Conservation (phyloP, 2,113 vertebrate genomes). For the Ovis canadensis region DNA sequence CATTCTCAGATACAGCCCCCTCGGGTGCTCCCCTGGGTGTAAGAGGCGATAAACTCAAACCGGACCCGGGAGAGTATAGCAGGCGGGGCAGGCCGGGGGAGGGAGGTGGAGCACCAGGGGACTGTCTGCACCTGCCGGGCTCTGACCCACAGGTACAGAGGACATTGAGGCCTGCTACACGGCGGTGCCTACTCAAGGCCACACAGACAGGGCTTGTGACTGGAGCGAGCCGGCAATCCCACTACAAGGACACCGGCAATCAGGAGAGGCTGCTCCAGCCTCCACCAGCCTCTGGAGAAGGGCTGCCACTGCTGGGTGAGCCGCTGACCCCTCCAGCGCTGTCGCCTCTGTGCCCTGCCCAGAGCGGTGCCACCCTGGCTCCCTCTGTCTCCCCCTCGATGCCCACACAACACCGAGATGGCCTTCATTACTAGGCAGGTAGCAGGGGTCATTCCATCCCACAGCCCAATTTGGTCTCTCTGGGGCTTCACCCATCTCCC, state of each 20-base stretch:
- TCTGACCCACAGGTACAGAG: neutral
- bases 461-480: neutral
- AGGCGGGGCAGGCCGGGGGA: rapidly evolving
- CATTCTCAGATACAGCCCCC: neutral
- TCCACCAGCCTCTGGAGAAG: neutral
- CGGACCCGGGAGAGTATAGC: neutral
- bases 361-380: too few relatives aligned
- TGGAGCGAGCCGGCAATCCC: neutral
- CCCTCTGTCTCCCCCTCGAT: rapidly evolving
- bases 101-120: neutral
- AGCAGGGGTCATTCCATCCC: neutral
- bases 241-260: neutral
- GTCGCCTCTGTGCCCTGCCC: neutral
- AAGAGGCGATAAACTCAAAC: neutral
- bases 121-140: neutral
- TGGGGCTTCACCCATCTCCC: neutral
- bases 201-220: neutral
- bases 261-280: neutral
- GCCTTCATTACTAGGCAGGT: neutral
- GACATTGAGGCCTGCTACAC: rapidly evolving
- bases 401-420: neutral
- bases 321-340: neutral
- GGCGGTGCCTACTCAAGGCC: neutral
- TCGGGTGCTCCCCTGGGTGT: neutral
- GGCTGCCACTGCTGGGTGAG: rapidly evolving